Evolutionary conservation across 2,797 vertebrate genomes (phyloP), one percentile per base, ranked within the genome.

Genomic region (Ctenopoma kingsleyae): DNA sequence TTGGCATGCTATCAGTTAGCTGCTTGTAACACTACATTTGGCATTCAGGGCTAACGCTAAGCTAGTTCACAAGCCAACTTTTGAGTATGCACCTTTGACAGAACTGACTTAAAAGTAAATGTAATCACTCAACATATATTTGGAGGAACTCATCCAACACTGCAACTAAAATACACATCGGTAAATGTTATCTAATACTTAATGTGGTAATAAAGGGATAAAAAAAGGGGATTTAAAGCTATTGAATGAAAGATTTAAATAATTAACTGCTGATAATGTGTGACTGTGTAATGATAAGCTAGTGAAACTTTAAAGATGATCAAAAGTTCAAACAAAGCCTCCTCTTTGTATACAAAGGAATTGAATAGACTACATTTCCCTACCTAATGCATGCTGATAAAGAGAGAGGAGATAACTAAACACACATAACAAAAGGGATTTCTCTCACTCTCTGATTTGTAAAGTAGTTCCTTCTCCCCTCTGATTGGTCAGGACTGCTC

Each of bases 361-460:
- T 30, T 58, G 62, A 81, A 71, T 56, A 46, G 82, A 75, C 50
- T 56, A 35, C 71, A 76, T 87, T 91, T 88, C 85, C 85, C 72
- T 78, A 75, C 74, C 74, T 87, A 87, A 88, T 91, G 80, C 85
- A 82, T 80, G 76, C 80, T 83, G 89, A 91, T 87, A 79, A 82
- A 87, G 74, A 72, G 61, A 72, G 78, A 80, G 67, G 59, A 89
- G 89, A 93, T 89, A 91, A 90, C 73, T 82, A 82, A 82, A 81
- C 75, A 62, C 41, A 75, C 84, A 87, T 58, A 83, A 90, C 88
- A 92, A 92, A 90, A 66, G 86, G 78, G 67, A 86, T 84, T 89
- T 79, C 69, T 71, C 77, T 78, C 54, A 53, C 84, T 88, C 80
- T 78, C 69, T 54, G 75, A 81, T 87, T 89, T 82, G 83, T 86